A percentile compares a stretch with the other conserved stretches of the same genome.
Evolutionary conservation across 2,888 invertebrate genomes (phyloP).

Genomic region (Tachina lurida): DNA sequence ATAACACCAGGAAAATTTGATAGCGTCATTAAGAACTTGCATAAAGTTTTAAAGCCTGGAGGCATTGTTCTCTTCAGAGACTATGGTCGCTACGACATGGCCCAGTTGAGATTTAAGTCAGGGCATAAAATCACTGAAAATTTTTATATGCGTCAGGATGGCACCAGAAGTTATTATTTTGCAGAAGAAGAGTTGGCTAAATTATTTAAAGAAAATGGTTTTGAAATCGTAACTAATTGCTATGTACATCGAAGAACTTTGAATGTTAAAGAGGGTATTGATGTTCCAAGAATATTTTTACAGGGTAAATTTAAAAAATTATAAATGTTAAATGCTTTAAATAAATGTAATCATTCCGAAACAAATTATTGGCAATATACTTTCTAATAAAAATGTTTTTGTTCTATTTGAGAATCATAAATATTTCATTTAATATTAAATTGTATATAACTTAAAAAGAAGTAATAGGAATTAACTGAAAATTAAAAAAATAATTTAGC

Average conservation of each 20-base stretch:
- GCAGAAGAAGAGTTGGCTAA: slow-evolving; percentile 87
- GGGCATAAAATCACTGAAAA: slow-evolving; percentile 96
- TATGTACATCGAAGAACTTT: slow-evolving; percentile 95
- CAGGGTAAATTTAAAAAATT: slow-evolving; percentile 91
- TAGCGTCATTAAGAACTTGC: slow-evolving; percentile 86
- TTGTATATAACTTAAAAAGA: too few species aligned
- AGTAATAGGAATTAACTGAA: too few species aligned
- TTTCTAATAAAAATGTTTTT: neutral
- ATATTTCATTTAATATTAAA: too few species aligned
- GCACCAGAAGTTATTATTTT: slow-evolving; percentile 95
- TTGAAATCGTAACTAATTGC: slow-evolving; percentile 86
- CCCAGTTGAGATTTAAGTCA: slow-evolving; percentile 95
- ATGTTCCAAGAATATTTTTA: slow-evolving; percentile 95
- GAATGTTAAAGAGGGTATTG: slow-evolving; percentile 95
- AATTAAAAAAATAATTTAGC: too few species aligned
- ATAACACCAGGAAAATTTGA: slow-evolving; percentile 93
- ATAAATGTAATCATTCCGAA: neutral
- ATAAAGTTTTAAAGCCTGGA: slow-evolving; percentile 87
- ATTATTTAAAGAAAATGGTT: slow-evolving; percentile 88
- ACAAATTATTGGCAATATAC: neutral
- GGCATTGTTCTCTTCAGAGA: slow-evolving; percentile 94
- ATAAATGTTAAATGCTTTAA: slow-evolving; percentile 4
- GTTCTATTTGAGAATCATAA: too few species aligned
- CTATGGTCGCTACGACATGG: slow-evolving; percentile 97
- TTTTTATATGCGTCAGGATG: slow-evolving; percentile 98